phyloP scores from a whole-genome alignment of 1,140 invertebrate species.

The Anastrepha ludens region DNA sequence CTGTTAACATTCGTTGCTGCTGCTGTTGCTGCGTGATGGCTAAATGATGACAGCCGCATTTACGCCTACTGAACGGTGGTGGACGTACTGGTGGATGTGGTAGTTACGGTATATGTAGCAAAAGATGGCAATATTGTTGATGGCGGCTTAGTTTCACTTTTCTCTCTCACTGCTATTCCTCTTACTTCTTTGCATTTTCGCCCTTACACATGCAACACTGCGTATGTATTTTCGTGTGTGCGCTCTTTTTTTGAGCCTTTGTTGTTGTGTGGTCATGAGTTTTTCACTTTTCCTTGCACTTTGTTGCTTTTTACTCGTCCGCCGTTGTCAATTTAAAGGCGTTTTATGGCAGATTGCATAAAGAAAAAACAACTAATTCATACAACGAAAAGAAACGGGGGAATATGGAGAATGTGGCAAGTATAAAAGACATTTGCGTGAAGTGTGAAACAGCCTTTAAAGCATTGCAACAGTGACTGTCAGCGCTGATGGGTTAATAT shows the following conservation, averaged over 20 bases:
- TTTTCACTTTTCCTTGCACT: constrained; percentile 13
- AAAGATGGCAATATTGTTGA: constrained; percentile 22
- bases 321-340: background rate
- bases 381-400: background rate
- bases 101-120: background rate
- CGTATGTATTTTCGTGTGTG: background rate
- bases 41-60: constrained; percentile 48
- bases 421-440: background rate
- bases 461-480: background rate
- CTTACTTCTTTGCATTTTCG: background rate
- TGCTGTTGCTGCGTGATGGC: constrained; percentile 37
- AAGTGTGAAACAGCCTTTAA: constrained; percentile 22
- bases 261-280: background rate
- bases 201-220: background rate
- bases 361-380: background rate
- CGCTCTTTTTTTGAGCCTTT: background rate
- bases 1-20: background rate
- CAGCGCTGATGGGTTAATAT: constrained; percentile 5
- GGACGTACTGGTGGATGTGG: background rate
- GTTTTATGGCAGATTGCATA: background rate
- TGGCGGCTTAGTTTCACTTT: constrained; percentile 36
- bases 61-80: constrained; percentile 10
- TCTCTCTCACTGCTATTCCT: background rate
- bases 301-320: background rate
- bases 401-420: background rate